These are phyloP conservation scores for Cercopithecus petaurista DNA, from an alignment of 2,797 vertebrate species.

Conservation along the genomic window DNA sequence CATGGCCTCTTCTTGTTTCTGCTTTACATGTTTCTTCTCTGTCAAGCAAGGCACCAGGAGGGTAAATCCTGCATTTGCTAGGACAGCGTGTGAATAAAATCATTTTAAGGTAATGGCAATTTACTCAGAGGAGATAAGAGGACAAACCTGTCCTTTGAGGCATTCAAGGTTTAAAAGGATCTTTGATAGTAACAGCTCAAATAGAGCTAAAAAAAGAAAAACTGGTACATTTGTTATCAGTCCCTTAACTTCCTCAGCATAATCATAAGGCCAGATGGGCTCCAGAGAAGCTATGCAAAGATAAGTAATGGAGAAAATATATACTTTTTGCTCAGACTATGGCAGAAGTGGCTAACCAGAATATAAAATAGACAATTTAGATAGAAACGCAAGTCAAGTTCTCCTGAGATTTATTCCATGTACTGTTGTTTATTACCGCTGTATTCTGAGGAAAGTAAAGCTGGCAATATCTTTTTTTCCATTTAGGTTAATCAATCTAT, in stretches of 20 bases:
- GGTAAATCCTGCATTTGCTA: constrained; percentile 21
- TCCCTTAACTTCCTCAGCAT: not conserved
- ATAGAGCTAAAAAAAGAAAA: constrained; percentile 31
- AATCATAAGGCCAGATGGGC: not conserved
- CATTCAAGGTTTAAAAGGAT: constrained; percentile 33
- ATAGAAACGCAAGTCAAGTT: not conserved
- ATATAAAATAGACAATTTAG: not conserved
- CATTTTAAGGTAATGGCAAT: constrained; percentile 59
- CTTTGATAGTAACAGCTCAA: constrained; percentile 26
- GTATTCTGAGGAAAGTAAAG: not conserved
- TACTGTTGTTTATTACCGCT: not conserved
- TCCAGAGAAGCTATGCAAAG: not conserved
- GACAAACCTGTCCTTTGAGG: constrained; percentile 52
- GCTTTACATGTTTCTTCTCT: constrained; percentile 29
- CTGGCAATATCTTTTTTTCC: not conserved
- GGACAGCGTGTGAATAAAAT: constrained; percentile 47
- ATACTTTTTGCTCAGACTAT: not conserved
- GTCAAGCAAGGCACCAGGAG: constrained; percentile 18
- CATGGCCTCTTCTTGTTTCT: constrained; percentile 29
- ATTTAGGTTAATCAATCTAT: not conserved
- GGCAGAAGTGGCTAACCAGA: not conserved
- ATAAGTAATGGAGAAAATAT: not conserved
- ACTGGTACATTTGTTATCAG: not conserved
- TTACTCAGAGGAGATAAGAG: constrained; percentile 30
- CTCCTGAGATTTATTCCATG: not conserved